Evolutionary conservation across 2,113 vertebrate genomes (phyloP).

Genomic region (Ptychochromis oligacanthus): DNA sequence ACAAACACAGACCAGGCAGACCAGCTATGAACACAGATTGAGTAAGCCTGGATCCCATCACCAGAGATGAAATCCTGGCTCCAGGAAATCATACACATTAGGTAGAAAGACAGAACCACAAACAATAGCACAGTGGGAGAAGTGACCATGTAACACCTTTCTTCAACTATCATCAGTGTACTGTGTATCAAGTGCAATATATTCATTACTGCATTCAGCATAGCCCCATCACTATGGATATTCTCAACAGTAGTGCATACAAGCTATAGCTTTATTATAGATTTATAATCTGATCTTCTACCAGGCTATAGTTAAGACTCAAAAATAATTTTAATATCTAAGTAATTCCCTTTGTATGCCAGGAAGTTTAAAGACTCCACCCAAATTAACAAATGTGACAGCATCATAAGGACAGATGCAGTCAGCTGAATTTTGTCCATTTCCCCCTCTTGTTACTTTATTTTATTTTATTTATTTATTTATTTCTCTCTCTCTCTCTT

Average conservation of each 20-base stretch:
- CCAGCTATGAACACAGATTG: conserved; percentile 30
- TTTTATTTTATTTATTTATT: no score
- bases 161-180: not conserved
- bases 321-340: not conserved
- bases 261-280: no score
- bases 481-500: no score
- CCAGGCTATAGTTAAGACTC: not conserved
- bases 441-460: conserved; percentile 36
- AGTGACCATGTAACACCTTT: not conserved
- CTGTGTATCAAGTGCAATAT: not conserved
- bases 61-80: conserved; percentile 42
- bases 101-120: not conserved
- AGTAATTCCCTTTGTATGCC: not conserved
- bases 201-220: not conserved
- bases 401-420: conserved; percentile 55
- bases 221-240: not conserved
- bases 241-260: not conserved
- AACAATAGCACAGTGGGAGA: not conserved
- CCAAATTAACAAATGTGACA: conserved; percentile 37
- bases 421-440: conserved; percentile 33
- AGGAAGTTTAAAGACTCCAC: not conserved
- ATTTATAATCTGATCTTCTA: not conserved
- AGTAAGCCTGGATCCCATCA: conserved; percentile 30
- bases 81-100: conserved; percentile 39
- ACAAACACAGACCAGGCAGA: conserved; percentile 38